These are phyloP conservation scores for Prionailurus viverrinus DNA, from an alignment of 2,113 vertebrate genomes.

Conservation along the genomic window DNA sequence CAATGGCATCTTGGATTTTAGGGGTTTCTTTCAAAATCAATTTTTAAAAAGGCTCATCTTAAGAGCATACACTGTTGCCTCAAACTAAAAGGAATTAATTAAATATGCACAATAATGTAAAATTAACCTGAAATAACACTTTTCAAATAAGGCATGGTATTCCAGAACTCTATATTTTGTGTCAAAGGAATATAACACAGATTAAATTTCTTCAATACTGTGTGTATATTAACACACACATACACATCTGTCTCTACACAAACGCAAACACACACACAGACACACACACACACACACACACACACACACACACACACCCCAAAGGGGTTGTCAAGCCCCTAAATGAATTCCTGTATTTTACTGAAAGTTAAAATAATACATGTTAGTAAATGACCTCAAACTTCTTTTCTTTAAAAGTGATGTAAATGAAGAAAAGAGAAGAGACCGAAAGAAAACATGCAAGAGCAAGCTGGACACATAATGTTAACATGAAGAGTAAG, in stretches of 20 bases:
- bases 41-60: not conserved
- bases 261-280: not conserved
- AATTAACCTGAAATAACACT: not conserved
- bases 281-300: not conserved
- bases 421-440: not conserved
- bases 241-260: not conserved
- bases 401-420: conserved; percentile 6
- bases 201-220: not conserved
- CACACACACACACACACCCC: not conserved
- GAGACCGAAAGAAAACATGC: not conserved
- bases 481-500: not conserved
- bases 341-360: conserved; percentile 29
- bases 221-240: not conserved
- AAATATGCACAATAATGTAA: not conserved
- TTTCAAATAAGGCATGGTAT: not conserved
- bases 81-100: conserved; percentile 41
- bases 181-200: not conserved
- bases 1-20: not conserved
- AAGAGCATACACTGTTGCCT: not conserved
- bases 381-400: not conserved
- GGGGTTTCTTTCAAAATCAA: not conserved
- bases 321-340: not conserved
- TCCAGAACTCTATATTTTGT: not conserved
- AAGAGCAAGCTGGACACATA: not conserved
- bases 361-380: not conserved